Percentiles rank a stretch among this genome's conserved stretches.
These are phyloP conservation scores for Anarrhichthys ocellatus DNA, from an alignment of 2,113 vertebrate species.

Conservation along the genomic window DNA sequence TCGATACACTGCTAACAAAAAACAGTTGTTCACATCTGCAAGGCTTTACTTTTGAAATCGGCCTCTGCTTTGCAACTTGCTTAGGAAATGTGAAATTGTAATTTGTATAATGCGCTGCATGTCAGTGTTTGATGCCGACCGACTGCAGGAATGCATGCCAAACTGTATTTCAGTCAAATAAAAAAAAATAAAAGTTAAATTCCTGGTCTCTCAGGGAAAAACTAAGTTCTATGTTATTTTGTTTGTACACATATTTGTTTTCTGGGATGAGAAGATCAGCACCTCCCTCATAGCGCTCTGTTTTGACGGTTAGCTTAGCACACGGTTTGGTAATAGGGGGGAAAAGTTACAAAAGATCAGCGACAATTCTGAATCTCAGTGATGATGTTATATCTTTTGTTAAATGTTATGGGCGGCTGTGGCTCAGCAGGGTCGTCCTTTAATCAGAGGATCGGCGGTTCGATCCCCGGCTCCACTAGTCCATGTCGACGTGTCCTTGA, in stretches of 20 bases:
- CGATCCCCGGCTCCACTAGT: too few species aligned
- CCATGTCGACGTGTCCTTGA: too few species aligned
- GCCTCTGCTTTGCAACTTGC: not conserved
- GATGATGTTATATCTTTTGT: not conserved
- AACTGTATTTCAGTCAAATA: not conserved
- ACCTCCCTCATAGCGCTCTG: not conserved
- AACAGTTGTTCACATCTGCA: conserved; percentile 5
- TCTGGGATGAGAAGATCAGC: not conserved
- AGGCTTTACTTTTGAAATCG: not conserved
- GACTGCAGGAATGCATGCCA: not conserved
- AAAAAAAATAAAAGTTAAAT: too few species aligned
- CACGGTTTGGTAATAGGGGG: not conserved
- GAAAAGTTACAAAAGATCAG: not conserved
- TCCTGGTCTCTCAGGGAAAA: too few species aligned
- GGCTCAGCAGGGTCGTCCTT: too few species aligned
- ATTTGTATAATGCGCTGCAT: not conserved
- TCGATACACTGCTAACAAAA: conserved; percentile 27
- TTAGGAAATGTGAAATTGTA: not conserved
- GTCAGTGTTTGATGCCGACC: not conserved
- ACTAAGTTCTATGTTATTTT: not conserved
- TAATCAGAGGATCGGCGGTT: too few species aligned
- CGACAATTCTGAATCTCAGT: not conserved
- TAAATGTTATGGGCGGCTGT: too few species aligned
- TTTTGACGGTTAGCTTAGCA: not conserved
- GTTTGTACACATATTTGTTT: not conserved